Evolutionary conservation across 2,113 vertebrate genomes (phyloP).

Genomic region (Siniperca chuatsi): DNA sequence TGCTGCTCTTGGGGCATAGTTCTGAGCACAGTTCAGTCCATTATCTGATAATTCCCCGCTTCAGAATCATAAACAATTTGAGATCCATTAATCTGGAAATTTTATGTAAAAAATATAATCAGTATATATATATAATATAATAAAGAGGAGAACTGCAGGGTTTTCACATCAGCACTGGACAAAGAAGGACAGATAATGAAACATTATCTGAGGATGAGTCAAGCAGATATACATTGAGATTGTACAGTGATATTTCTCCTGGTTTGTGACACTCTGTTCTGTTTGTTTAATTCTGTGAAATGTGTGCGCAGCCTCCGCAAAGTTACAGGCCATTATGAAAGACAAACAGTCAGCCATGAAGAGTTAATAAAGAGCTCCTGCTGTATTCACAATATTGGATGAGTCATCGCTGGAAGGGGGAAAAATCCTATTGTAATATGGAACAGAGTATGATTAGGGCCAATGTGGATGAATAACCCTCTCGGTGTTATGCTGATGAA

Average conservation of each 20-base stretch:
- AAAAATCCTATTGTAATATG: constrained; percentile 39
- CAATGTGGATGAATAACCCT: constrained; percentile 60
- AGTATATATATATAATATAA: too few species aligned
- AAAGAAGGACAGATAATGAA: constrained; percentile 51
- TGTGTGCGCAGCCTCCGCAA: constrained; percentile 12
- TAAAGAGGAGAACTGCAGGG: constrained; percentile 20
- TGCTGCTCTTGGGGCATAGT: constrained; percentile 42
- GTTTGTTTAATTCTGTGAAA: constrained; percentile 30
- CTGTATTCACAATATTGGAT: constrained; percentile 47
- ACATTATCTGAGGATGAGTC: constrained; percentile 28
- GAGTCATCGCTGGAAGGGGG: constrained; percentile 42
- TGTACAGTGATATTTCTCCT: constrained; percentile 35
- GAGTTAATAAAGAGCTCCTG: constrained; percentile 41
- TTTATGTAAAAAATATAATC: constrained; percentile 34
- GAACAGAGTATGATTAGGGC: constrained; percentile 47
- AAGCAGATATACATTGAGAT: constrained; percentile 49
- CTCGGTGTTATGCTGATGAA: constrained; percentile 47
- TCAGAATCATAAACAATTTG: constrained; percentile 50
- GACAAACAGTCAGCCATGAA: constrained; percentile 25
- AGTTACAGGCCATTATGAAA: constrained; percentile 20
- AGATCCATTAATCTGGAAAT: constrained; percentile 59
- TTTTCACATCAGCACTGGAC: constrained; percentile 28
- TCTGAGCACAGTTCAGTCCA: constrained; percentile 66
- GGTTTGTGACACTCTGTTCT: neutral
- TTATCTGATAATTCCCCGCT: constrained; percentile 74